These are phyloP conservation scores for Sinocyclocheilus rhinocerous DNA, from an alignment of 2,113 vertebrate species.

Conservation along the genomic window DNA sequence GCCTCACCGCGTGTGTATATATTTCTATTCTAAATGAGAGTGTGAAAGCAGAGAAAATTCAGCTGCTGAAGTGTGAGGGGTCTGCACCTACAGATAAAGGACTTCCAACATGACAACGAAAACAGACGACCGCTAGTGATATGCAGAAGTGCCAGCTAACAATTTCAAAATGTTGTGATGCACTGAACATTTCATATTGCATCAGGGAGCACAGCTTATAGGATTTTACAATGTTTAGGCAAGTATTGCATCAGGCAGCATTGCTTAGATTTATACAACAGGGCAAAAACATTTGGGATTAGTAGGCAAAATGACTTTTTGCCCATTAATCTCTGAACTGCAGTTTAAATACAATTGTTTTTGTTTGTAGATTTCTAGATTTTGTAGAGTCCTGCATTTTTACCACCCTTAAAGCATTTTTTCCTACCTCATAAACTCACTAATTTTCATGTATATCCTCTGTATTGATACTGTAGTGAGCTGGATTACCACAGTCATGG, in stretches of 20 bases:
- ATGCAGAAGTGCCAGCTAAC: slow-evolving; percentile 59
- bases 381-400: not conserved
- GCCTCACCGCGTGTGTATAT: slow-evolving; percentile 35
- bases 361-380: not conserved
- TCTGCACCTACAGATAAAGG: slow-evolving; percentile 65
- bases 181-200: slow-evolving; percentile 59
- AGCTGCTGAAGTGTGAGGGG: slow-evolving; percentile 57
- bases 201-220: slow-evolving; percentile 49
- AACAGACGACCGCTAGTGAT: slow-evolving; percentile 58
- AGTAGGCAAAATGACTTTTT: slow-evolving; percentile 8
- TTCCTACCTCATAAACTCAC: not conserved
- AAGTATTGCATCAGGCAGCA: slow-evolving; percentile 54
- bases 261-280: slow-evolving; percentile 47
- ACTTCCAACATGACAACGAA: slow-evolving; percentile 47
- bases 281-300: slow-evolving; percentile 35
- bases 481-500: not conserved
- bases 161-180: slow-evolving; percentile 64
- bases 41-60: slow-evolving; percentile 52
- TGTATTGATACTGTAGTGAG: not conserved
- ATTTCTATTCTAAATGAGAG: slow-evolving; percentile 41
- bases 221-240: slow-evolving; percentile 54
- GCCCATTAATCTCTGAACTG: slow-evolving; percentile 11
- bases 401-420: not conserved
- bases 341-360: not conserved
- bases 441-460: not conserved